A percentile compares a stretch with the other conserved stretches of the same genome.
Evolutionary conservation across 2,888 invertebrate species (phyloP).

Genomic region (Drosophila koepferae): DNA sequence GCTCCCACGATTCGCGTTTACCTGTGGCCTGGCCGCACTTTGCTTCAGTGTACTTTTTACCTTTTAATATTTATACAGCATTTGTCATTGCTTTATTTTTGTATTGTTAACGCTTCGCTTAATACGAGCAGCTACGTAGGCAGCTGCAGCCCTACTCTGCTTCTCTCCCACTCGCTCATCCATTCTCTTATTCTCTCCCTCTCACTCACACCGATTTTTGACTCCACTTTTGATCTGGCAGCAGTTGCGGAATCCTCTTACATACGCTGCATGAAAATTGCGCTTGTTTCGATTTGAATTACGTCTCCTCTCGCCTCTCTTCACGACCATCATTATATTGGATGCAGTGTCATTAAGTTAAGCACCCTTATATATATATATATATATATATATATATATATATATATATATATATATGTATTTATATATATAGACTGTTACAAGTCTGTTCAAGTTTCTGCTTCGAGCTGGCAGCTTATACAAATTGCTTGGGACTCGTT

Average conservation of each 20-base stretch:
- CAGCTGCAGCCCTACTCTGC: background rate
- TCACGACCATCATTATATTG: slow-evolving; percentile 2
- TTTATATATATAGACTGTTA: slow-evolving; percentile 12
- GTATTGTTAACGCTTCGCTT: slow-evolving; percentile 65
- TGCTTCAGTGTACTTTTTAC: slow-evolving; percentile 32
- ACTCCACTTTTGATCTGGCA: slow-evolving; percentile 50
- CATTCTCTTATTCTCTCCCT: background rate
- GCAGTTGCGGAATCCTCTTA: slow-evolving; percentile 48
- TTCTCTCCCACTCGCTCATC: background rate
- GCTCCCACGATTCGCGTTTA: background rate
- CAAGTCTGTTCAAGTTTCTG: slow-evolving; percentile 21
- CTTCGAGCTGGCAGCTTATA: slow-evolving; percentile 38
- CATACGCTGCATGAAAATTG: slow-evolving; percentile 47
- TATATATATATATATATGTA: too few species aligned
- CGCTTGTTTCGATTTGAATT: slow-evolving; percentile 42
- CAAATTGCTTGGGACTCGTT: slow-evolving; percentile 67
- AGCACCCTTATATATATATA: slow-evolving; percentile 31
- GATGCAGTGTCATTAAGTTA: slow-evolving; percentile 54
- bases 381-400: too few species aligned
- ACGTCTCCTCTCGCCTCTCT: background rate
- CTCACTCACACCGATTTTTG: slow-evolving; percentile 6
- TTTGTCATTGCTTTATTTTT: slow-evolving; percentile 54
- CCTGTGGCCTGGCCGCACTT: slow-evolving; percentile 18
- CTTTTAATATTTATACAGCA: slow-evolving; percentile 62
- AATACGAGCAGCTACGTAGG: slow-evolving; percentile 36